phyloP scores from a whole-genome alignment of 2,888 invertebrate species.

The Eupeodes latifasciatus region DNA sequence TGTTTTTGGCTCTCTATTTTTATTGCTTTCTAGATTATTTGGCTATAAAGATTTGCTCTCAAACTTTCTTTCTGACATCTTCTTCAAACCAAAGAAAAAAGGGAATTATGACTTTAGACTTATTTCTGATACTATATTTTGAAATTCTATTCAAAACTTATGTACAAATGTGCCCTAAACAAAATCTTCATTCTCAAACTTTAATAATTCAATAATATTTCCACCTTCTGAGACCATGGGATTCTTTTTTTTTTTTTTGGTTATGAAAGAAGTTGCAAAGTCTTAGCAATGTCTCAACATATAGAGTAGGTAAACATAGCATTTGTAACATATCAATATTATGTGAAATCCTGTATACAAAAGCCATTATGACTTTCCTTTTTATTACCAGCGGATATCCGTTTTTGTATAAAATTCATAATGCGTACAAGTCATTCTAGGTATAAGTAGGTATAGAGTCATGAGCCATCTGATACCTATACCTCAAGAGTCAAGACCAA shows the following conservation, averaged over 20 bases:
- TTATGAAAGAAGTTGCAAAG: neutral
- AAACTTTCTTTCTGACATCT: too few relatives aligned
- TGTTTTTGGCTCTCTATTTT: too few relatives aligned
- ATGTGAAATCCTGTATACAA: slow-evolving; percentile 40
- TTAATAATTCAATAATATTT: neutral
- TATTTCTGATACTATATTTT: too few relatives aligned
- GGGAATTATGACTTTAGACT: too few relatives aligned
- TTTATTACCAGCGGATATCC: slow-evolving; percentile 67
- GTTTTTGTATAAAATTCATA: slow-evolving; percentile 66
- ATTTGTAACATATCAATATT: slow-evolving; percentile 34
- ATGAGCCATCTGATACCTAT: slow-evolving; percentile 48
- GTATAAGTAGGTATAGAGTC: neutral
- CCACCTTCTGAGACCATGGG: neutral
- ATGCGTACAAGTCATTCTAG: slow-evolving; percentile 65
- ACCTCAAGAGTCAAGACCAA: slow-evolving; percentile 33
- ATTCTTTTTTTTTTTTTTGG: neutral
- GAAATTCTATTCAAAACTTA: too few relatives aligned
- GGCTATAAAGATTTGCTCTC: too few relatives aligned
- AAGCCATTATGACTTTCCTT: slow-evolving; percentile 61
- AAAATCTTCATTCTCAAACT: too few relatives aligned
- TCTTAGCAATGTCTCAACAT: neutral
- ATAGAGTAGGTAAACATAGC: neutral
- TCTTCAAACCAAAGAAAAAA: too few relatives aligned
- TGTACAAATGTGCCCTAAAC: too few relatives aligned
- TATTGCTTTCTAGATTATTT: too few relatives aligned